Conservation (phyloP, 2,888 invertebrate species). For the Chloroclystis v-ata region DNA sequence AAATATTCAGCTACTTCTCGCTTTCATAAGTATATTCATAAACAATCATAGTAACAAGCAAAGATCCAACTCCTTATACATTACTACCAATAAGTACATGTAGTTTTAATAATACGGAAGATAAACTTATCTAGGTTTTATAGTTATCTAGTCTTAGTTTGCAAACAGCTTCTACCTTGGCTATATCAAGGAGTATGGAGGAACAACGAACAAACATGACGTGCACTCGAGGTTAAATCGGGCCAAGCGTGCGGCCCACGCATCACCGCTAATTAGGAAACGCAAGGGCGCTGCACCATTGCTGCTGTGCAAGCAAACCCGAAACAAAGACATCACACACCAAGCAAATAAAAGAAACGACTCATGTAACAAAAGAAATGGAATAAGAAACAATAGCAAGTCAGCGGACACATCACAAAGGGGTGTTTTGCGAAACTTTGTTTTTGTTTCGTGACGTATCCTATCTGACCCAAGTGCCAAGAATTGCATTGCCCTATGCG, state of each 20-base stretch:
- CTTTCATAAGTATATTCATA: too few relatives aligned
- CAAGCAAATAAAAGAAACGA: constrained; percentile 52
- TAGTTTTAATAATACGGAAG: too few relatives aligned
- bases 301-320: constrained; percentile 38
- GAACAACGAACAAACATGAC: constrained; percentile 48
- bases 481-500: constrained; percentile 24
- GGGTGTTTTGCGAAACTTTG: constrained; percentile 51
- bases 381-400: constrained; percentile 50
- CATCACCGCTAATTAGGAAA: constrained; percentile 69
- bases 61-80: too few relatives aligned
- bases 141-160: too few relatives aligned
- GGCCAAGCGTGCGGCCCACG: constrained; percentile 56
- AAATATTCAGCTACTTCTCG: too few relatives aligned
- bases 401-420: constrained; percentile 54
- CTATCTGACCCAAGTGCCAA: constrained; percentile 29
- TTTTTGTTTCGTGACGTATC: constrained; percentile 47
- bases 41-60: too few relatives aligned
- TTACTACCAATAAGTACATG: too few relatives aligned
- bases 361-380: constrained; percentile 53
- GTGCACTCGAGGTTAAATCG: constrained; percentile 59
- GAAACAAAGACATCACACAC: constrained; percentile 47
- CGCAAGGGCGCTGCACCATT: constrained; percentile 67
- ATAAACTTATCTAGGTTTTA: too few relatives aligned
- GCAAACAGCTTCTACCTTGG: not conserved
- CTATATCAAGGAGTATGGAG: constrained; percentile 10